Evolutionary conservation across 2,113 vertebrate species (phyloP).

Genomic region (Okapia johnstoni): DNA sequence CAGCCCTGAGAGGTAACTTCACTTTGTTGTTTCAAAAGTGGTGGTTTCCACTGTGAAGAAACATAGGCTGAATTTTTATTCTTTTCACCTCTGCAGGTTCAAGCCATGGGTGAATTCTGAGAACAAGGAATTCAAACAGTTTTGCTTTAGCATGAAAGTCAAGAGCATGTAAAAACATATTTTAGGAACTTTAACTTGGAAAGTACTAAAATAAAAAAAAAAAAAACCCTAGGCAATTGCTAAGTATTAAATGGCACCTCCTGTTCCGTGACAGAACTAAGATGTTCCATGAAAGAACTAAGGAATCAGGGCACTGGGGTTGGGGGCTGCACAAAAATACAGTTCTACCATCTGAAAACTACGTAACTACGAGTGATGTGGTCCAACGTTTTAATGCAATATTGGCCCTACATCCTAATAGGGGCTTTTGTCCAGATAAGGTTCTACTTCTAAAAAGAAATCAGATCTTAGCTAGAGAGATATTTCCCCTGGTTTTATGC

Average conservation of each 20-base stretch:
- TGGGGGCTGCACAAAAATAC: rapidly evolving
- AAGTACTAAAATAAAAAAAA: neutral
- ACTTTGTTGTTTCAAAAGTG: conserved; percentile 40
- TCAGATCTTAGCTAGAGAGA: neutral
- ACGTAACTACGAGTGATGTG: rapidly evolving
- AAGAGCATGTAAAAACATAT: neutral
- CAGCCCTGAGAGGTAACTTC: neutral
- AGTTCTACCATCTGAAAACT: neutral
- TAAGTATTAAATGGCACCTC: neutral
- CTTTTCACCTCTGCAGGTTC: neutral
- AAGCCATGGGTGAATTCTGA: neutral
- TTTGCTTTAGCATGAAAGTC: neutral
- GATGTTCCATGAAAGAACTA: neutral
- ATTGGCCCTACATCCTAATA: neutral
- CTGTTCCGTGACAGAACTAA: neutral
- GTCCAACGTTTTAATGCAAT: neutral
- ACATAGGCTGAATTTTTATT: neutral
- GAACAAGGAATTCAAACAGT: neutral
- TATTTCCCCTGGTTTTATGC: conserved; percentile 27
- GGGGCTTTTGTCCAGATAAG: neutral
- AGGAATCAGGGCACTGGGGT: neutral
- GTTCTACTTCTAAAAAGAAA: neutral
- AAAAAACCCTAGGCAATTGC: neutral
- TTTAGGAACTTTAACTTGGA: neutral
- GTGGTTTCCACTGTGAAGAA: conserved; percentile 65